Conservation (phyloP, 2,797 vertebrate species). For the Brachyalestes nurse region DNA sequence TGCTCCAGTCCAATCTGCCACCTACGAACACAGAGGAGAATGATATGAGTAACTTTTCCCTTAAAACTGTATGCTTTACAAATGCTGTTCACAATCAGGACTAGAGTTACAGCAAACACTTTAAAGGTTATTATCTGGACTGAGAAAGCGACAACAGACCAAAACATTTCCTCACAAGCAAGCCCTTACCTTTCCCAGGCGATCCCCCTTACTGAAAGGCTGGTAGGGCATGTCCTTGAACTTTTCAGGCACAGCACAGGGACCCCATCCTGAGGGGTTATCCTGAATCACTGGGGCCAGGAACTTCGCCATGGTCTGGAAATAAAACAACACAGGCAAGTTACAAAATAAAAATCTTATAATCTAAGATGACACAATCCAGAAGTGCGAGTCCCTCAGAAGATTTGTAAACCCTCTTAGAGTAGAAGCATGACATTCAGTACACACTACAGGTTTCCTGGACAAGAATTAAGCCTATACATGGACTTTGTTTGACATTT, state of each 20-base stretch:
- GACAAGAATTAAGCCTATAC: too few species aligned
- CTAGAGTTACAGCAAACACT: not conserved
- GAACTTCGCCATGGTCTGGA: slow-evolving; percentile 91
- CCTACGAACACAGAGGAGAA: slow-evolving; percentile 71
- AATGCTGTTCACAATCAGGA: not conserved
- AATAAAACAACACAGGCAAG: not conserved
- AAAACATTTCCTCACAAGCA: not conserved
- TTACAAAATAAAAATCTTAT: not conserved
- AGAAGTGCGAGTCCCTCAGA: not conserved
- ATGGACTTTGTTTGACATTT: too few species aligned
- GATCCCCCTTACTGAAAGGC: slow-evolving; percentile 98
- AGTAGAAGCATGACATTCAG: too few species aligned
- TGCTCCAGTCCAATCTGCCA: slow-evolving; percentile 98
- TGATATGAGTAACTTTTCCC: not conserved
- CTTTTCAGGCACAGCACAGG: slow-evolving; percentile 95
- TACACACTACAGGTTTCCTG: too few species aligned
- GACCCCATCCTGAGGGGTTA: slow-evolving; percentile 96
- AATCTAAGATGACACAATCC: not conserved
- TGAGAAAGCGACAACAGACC: not conserved
- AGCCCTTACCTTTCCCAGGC: slow-evolving; percentile 90
- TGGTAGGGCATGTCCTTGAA: slow-evolving; percentile 99
- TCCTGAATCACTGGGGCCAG: slow-evolving; percentile 97
- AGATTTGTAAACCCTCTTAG: not conserved
- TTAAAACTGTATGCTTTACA: not conserved
- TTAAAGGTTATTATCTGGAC: not conserved